phyloP scores from a whole-genome alignment of 1,140 invertebrate genomes.

The Drosophila leontia region DNA sequence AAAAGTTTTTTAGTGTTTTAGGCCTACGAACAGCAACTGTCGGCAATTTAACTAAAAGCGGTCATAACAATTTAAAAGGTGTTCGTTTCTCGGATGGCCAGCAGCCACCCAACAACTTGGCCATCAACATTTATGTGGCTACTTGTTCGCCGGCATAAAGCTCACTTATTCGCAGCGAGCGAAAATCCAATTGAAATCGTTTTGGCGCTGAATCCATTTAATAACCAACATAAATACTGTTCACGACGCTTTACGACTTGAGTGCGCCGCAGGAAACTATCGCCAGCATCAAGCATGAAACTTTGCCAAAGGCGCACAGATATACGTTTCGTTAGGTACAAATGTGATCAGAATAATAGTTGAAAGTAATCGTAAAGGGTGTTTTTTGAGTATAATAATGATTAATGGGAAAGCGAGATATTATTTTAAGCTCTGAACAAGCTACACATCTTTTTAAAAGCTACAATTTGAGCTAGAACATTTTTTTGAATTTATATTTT shows the following conservation, averaged over 20 bases:
- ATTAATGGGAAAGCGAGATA: neutral
- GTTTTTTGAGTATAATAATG: neutral
- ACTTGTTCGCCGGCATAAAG: constrained; percentile 44
- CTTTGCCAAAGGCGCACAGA: constrained; percentile 30
- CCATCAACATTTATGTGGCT: constrained; percentile 68
- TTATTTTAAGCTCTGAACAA: neutral
- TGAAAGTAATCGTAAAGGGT: too few relatives aligned
- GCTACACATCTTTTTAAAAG: accelerated
- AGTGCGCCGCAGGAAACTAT: constrained; percentile 70
- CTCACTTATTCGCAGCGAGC: constrained; percentile 45
- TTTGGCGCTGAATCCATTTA: constrained; percentile 75
- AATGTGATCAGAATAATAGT: constrained; percentile 9
- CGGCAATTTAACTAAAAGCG: constrained; percentile 79
- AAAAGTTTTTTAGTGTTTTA: constrained; percentile 62
- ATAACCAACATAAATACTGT: constrained; percentile 81
- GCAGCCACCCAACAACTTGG: neutral
- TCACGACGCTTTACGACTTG: constrained; percentile 78
- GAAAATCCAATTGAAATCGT: constrained; percentile 79
- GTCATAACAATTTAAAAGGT: constrained; percentile 72
- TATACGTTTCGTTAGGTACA: constrained; percentile 8
- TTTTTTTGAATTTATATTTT: neutral
- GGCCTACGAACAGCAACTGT: constrained; percentile 35
- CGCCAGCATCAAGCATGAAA: constrained; percentile 41
- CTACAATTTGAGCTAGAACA: neutral
- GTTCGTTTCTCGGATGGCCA: constrained; percentile 48